phyloP scores from a whole-genome alignment of 2,888 invertebrate species.

The Sarcophaga variegata region DNA sequence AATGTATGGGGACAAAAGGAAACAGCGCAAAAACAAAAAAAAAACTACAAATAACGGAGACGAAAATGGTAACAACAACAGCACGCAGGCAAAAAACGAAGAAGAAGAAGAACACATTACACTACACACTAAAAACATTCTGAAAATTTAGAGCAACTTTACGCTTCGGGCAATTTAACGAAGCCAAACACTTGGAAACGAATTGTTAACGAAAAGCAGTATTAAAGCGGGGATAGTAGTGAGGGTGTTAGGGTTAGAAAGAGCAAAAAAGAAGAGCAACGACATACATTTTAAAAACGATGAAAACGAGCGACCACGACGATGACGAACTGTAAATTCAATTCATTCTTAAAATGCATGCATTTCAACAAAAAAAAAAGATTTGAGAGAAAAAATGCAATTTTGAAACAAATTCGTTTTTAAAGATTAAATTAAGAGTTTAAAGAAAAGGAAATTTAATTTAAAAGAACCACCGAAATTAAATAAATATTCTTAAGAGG shows the following conservation, averaged over 20 bases:
- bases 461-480: neutral
- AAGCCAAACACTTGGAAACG: slow-evolving; percentile 59
- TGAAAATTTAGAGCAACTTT: slow-evolving; percentile 67
- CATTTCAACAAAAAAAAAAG: no score
- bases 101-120: slow-evolving; percentile 48
- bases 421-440: no score
- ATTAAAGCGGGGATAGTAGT: neutral
- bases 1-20: slow-evolving; percentile 28
- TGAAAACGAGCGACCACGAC: slow-evolving; percentile 14
- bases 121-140: slow-evolving; percentile 48
- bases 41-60: neutral
- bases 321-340: slow-evolving; percentile 36
- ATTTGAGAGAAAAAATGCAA: slow-evolving; percentile 31
- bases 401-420: slow-evolving; percentile 1
- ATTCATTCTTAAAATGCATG: slow-evolving; percentile 64
- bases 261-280: slow-evolving; percentile 2
- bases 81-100: neutral
- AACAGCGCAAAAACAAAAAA: slow-evolving; percentile 11
- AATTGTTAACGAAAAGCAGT: neutral
- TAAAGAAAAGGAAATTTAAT: neutral
- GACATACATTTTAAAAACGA: slow-evolving; percentile 59
- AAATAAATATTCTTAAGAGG: neutral
- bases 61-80: neutral
- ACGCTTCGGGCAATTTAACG: slow-evolving; percentile 68
- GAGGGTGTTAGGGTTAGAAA: neutral